Evolutionary conservation across 2,888 invertebrate species (phyloP), one percentile per base, ranked within the genome.

Genomic region (Stramonita haemastoma): DNA sequence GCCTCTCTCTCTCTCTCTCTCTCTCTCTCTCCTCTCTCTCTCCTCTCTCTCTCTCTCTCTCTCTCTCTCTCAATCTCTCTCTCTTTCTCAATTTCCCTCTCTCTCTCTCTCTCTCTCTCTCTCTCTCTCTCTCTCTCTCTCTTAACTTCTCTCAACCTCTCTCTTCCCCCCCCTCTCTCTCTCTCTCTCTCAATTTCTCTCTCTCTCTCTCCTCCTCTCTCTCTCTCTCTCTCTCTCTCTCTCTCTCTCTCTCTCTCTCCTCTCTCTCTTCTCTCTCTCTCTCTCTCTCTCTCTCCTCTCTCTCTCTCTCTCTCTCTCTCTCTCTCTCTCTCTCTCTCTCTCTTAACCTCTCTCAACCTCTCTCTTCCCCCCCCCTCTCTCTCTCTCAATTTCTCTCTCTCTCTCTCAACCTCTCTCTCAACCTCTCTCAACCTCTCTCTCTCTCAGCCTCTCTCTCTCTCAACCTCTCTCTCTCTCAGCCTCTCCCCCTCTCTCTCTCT

Each of bases 191-290:
- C 11, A 5, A 1, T 73, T n/a, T 73, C n/a, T 73, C 22, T 73
- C 73, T 73, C 81, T 81, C 81, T 34, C 8, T 81, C 32, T 34
- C 6, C 13, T 11, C 32, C 34, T 81, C 34, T 81, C 81, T 81
- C 81, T 34, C 17, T 15, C 81, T 81, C 32, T 81, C 81, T 81
- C 32, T 81, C 79, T 81, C 32, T 81, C 79, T 81, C 32, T 81
- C 79, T 81, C 22, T 81, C 79, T 81, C 22, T 81, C 79, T 81
- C 79, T 81, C 79, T 81, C 79, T 81, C 79, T 81, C 22, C 32
- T 26, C 32, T 5, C 6, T 32, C 32, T 5, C 32, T 6, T 81
- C 5, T 81, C 79, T 81, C 79, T 81, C 79, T 81, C 32, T 81
- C 70, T 70, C 22, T 70, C 22, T 70, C 70, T 70, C 70, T 70